These are phyloP conservation scores for Anolis sagrei DNA, from an alignment of 2,113 vertebrate species.

Conservation along the genomic window DNA sequence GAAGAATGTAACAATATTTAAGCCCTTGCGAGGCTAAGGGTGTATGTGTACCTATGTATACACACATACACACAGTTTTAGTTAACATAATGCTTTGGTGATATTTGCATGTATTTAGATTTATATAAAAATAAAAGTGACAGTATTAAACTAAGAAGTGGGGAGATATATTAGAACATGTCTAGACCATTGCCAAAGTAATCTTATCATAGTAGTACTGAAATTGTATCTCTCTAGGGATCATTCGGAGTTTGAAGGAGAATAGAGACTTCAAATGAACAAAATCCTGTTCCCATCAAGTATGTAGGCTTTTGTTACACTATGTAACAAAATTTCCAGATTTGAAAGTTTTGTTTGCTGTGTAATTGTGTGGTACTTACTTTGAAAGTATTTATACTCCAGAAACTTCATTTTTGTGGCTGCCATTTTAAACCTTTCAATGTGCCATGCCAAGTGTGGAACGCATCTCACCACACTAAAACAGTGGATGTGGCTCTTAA, in stretches of 20 bases:
- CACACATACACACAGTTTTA: slow-evolving; percentile 27
- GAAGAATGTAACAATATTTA: slow-evolving; percentile 42
- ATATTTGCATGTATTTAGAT: slow-evolving; percentile 46
- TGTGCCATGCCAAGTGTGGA: too few species aligned
- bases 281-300: not conserved
- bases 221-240: slow-evolving; percentile 1
- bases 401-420: too few species aligned
- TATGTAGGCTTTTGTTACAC: not conserved
- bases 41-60: slow-evolving; percentile 5
- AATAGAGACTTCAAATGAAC: not conserved
- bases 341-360: too few species aligned
- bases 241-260: not conserved
- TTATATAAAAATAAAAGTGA: slow-evolving; percentile 41
- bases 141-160: slow-evolving; percentile 37
- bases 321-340: too few species aligned
- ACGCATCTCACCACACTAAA: too few species aligned
- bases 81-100: slow-evolving; percentile 14
- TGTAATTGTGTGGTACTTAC: too few species aligned
- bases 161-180: not conserved
- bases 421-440: too few species aligned
- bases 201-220: slow-evolving; percentile 15
- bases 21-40: slow-evolving; percentile 25
- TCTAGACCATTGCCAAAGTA: not conserved
- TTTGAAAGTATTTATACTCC: too few species aligned
- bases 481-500: too few species aligned